Evolutionary conservation across 2,113 vertebrate species (phyloP), one percentile per base, ranked within the genome.

Genomic region (Chloroceryle aenea): DNA sequence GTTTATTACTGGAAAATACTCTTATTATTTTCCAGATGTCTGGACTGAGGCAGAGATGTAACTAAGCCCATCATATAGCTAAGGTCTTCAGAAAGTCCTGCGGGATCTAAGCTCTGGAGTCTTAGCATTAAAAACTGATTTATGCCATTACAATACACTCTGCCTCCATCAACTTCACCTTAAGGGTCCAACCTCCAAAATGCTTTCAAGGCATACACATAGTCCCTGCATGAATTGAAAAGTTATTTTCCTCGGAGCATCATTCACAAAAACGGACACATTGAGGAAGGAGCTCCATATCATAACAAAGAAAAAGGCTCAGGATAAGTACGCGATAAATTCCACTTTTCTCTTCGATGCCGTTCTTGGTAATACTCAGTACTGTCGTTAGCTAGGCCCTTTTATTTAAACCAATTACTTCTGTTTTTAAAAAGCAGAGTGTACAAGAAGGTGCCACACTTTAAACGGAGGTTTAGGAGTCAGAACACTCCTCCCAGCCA

Each of bases 281-380:
- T 48, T 72, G 74, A 85, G 14, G 17, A 52, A 40, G 43, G 32
- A 81, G 5, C 4, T 45, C 27, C 16, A 26, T n/a, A 43, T 26
- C 4, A 0, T 29, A 75, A 47, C 0, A 1, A 43, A 56, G 38
- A 53, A 32, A 38, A 74, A 50, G 71, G 10, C 25, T 92, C 61
- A 67, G 47, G 11, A 45, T 6, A 40, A 59, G 27, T 26, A 5
- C 32, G 36, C 2, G 2, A 50, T 26, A 23, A 93, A 81, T 84
- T 50, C 42, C 18, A 5, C 11, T 69, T 85, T 66, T 83, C 18
- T 62, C 27, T 13, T 36, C 36, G 30, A 20, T 23, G 9, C 10
- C 11, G 43, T 72, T 47, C 56, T 67, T 58, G 45, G 8, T 25
- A 75, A 1, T 45, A 55, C 20, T 53, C 27, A 47, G 10, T 14